Evolutionary conservation across 2,888 invertebrate species (phyloP), one percentile per base, ranked within the genome.

Genomic region (Zaprionus bogoriensis): DNA sequence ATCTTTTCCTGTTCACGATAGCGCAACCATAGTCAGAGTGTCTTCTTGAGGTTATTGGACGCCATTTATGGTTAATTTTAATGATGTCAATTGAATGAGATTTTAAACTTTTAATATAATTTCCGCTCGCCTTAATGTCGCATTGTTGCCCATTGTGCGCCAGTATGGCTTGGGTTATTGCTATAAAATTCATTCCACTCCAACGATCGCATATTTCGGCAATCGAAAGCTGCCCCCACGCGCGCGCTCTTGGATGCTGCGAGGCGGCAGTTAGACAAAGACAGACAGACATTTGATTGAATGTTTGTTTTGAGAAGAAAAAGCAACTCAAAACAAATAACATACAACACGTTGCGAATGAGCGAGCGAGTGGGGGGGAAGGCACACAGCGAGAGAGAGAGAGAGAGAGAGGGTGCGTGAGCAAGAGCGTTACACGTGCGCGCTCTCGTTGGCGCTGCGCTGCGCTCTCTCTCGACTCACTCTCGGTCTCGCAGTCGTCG

Each of bases 271-370:
- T 42, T 19, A 25, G n/a, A 30, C 17, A 3, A 36, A 36, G 47
- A 47, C 46, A 39, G 54, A 53, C 50, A 61, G 45, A 38, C 52
- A 32, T 70, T 61, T 77, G 72, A 71, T 68, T 68, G 66, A 84
- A 74, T 76, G 77, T 79, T 85, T 82, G 77, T 70, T 83, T 79
- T 67, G 55, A 79, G 65, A 66, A 51, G 14, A 55, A 60, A 42
- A 19, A 32, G 17, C n/a, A 67, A 46, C 14, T 12, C 25, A 50
- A 50, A 32, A 14, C 22, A 58, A 32, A 30, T 51, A 14, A 41
- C 41, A 46, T 47, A 32, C 41, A 59, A 47, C 54, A 39, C 27
- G 53, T 22, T 28, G 51, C 39, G 22, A 41, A n/a, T 27, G 20
- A 19, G 5, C 44, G 45, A 50, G 30, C n/a, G 17, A 20, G 17